Evolutionary conservation across 2,113 vertebrate genomes (phyloP).

Genomic region (Tapirus terrestris): DNA sequence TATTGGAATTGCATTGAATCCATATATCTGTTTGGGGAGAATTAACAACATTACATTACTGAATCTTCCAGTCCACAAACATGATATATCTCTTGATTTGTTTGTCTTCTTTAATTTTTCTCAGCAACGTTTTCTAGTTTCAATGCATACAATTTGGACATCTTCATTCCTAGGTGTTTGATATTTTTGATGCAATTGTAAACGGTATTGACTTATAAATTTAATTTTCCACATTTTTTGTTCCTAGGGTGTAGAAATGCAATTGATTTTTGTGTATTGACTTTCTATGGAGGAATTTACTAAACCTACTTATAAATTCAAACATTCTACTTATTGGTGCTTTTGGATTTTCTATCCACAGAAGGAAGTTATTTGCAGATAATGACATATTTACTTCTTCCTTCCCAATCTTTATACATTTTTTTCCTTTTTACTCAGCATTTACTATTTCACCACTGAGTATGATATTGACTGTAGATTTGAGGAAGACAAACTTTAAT

Average conservation of each 20-base stretch:
- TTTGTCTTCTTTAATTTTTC: neutral
- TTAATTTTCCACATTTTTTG: neutral
- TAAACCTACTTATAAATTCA: neutral
- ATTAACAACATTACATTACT: neutral
- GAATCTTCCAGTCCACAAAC: neutral
- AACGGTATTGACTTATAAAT: neutral
- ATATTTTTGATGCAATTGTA: neutral
- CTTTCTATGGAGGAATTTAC: neutral
- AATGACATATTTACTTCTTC: neutral
- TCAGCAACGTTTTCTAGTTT: neutral
- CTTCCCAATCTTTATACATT: neutral
- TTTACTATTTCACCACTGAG: neutral
- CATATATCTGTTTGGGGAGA: neutral
- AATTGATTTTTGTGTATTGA: neutral
- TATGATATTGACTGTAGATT: neutral
- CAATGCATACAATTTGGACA: neutral
- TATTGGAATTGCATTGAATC: neutral
- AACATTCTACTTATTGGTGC: neutral
- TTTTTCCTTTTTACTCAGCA: neutral
- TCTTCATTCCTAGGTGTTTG: neutral
- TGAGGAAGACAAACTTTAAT: neutral
- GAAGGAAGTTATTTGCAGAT: neutral
- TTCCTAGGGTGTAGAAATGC: neutral
- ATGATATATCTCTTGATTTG: neutral
- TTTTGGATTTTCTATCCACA: neutral